Conservation (phyloP, 2,888 invertebrate genomes). For the Cerastis leucographa region DNA sequence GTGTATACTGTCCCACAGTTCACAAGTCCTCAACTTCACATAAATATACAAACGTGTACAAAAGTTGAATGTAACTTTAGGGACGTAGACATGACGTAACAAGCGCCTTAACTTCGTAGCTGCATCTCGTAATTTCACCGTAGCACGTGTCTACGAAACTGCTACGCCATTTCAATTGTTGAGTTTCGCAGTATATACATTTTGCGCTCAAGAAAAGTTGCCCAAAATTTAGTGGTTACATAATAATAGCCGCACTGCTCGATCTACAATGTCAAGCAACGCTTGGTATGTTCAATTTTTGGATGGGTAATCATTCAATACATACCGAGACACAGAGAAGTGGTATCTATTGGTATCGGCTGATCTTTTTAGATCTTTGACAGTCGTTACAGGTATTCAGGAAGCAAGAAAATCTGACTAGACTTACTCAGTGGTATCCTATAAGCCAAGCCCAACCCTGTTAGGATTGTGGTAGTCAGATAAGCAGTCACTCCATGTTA, state of each 20-base stretch:
- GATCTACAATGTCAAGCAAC: neutral
- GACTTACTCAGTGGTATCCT: neutral
- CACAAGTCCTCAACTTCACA: slow-evolving; percentile 5
- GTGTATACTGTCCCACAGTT: neutral
- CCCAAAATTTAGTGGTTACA: neutral
- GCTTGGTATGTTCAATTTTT: neutral
- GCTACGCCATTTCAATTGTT: slow-evolving; percentile 33
- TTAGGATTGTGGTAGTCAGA: too few species aligned
- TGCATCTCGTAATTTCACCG: slow-evolving; percentile 30
- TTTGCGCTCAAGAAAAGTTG: slow-evolving; percentile 3
- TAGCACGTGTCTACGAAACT: slow-evolving; percentile 39
- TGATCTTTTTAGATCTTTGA: neutral
- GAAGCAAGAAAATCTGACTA: neutral
- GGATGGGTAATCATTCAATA: neutral
- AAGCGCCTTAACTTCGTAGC: slow-evolving; percentile 1
- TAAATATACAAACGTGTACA: slow-evolving; percentile 11
- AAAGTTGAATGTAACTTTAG: slow-evolving; percentile 30
- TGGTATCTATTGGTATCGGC: neutral
- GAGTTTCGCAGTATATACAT: slow-evolving; percentile 10
- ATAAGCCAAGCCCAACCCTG: neutral
- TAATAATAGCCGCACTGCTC: neutral
- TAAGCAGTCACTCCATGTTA: neutral
- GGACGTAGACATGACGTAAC: slow-evolving; percentile 13
- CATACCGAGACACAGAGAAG: neutral
- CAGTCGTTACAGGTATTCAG: neutral